A percentile compares a stretch with the other conserved stretches of the same genome.
Evolutionary conservation across 1,140 invertebrate genomes (phyloP).

Genomic region (Eciton burchellii): DNA sequence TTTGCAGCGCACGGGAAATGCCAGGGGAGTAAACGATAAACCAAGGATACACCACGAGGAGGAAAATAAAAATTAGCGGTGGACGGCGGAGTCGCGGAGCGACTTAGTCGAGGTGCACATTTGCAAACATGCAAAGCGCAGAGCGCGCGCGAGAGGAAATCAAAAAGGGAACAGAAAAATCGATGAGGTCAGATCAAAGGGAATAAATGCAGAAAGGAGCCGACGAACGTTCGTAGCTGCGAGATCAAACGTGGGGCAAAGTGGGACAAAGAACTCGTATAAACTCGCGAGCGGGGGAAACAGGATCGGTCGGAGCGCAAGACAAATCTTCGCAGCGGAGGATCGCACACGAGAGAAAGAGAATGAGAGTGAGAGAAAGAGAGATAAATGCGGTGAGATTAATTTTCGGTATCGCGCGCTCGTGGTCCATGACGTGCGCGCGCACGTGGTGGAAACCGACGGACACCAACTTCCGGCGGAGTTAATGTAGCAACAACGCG

Average conservation of each 20-base stretch:
- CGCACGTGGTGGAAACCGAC: constrained; percentile 36
- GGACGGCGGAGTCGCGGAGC: background rate
- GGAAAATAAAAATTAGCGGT: constrained; percentile 2
- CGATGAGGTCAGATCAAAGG: background rate
- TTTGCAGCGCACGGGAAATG: constrained; percentile 53
- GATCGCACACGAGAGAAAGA: constrained; percentile 27
- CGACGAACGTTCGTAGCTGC: background rate
- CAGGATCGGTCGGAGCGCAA: background rate
- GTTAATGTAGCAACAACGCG: constrained; percentile 72
- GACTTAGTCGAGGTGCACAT: background rate
- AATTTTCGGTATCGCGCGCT: constrained; percentile 46
- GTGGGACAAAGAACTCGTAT: background rate
- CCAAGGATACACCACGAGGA: background rate
- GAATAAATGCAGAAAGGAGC: background rate
- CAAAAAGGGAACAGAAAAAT: background rate
- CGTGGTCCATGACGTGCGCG: constrained; percentile 36
- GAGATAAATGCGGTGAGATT: constrained; percentile 50
- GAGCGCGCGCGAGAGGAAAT: background rate
- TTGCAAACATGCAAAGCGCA: background rate
- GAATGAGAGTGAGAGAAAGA: too few species aligned
- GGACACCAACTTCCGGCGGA: constrained; percentile 69
- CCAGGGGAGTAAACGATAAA: constrained; percentile 30
- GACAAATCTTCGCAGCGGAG: constrained; percentile 25
- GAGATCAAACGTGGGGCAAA: background rate
- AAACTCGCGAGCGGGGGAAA: background rate